phyloP scores from a whole-genome alignment of 1,140 invertebrate genomes.

The Acyrthosiphon pisum region DNA sequence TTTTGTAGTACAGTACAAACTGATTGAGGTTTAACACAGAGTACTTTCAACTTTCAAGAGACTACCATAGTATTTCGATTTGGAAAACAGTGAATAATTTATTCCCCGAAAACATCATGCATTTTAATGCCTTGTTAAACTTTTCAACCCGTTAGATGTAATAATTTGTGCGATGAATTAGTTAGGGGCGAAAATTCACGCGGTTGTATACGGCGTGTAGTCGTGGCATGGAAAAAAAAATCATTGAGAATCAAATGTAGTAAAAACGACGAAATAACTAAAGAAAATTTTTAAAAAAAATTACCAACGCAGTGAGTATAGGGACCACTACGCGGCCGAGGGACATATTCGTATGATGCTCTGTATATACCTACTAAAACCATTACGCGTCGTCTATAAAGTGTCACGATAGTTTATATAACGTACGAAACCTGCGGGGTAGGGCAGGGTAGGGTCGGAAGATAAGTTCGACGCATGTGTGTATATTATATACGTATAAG shows the following conservation, averaged over 20 bases:
- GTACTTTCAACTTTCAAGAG: constrained; percentile 18
- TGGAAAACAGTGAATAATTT: constrained; percentile 25
- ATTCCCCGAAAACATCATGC: neutral
- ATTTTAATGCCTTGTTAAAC: constrained; percentile 42
- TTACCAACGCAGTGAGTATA: neutral
- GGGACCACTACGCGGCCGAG: neutral
- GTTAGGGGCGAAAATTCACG: neutral
- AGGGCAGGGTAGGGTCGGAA: neutral
- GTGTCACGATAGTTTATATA: neutral
- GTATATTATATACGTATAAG: neutral
- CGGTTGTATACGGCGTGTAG: neutral
- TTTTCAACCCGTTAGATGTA: constrained; percentile 10
- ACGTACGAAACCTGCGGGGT: too few species aligned
- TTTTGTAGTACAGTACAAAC: neutral
- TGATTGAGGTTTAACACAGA: constrained; percentile 14
- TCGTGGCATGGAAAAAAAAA: neutral
- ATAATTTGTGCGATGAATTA: constrained; percentile 31
- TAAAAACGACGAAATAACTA: neutral
- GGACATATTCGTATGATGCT: neutral
- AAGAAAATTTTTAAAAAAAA: neutral
- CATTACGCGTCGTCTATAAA: neutral
- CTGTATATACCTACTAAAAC: neutral
- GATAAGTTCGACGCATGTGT: neutral
- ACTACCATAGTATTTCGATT: constrained; percentile 5
- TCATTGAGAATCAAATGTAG: neutral